These are phyloP conservation scores for Xenopus laevis DNA, from an alignment of 2,113 vertebrate genomes.

Conservation along the genomic window DNA sequence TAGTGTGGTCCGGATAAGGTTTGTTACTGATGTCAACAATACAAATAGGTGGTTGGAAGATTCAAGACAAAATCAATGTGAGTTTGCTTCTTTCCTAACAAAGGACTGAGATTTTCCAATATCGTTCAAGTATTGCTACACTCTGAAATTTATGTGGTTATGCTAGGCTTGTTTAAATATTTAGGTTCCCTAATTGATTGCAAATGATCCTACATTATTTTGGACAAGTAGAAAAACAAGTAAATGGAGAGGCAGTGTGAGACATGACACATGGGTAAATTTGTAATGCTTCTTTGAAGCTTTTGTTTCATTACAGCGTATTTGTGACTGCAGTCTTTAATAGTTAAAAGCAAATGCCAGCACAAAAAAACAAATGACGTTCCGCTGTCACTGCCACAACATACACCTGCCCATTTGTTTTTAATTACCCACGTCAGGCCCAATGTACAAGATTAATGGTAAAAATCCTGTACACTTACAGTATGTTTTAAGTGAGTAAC, in stretches of 20 bases:
- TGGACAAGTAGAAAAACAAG: constrained; percentile 7
- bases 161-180: constrained; percentile 34
- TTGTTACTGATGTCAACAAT: constrained; percentile 43
- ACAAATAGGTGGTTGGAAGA: constrained; percentile 32
- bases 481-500: neutral
- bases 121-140: constrained; percentile 18
- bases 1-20: constrained; percentile 31
- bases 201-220: constrained; percentile 16
- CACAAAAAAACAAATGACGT: too few species aligned
- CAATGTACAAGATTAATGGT: too few species aligned
- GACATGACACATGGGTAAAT: neutral
- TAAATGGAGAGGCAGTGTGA: neutral
- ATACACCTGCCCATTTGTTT: too few species aligned
- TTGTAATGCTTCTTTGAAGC: neutral
- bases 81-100: constrained; percentile 10
- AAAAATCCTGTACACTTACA: too few species aligned
- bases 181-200: constrained; percentile 36
- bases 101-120: constrained; percentile 35
- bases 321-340: neutral
- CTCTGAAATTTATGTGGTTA: constrained; percentile 24
- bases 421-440: too few species aligned
- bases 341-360: neutral
- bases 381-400: too few species aligned
- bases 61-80: constrained; percentile 44
- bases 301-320: neutral